A percentile compares a stretch with the other conserved stretches of the same genome.
Evolutionary conservation across 2,797 vertebrate species (phyloP).

Genomic region (Propithecus deckenii): DNA sequence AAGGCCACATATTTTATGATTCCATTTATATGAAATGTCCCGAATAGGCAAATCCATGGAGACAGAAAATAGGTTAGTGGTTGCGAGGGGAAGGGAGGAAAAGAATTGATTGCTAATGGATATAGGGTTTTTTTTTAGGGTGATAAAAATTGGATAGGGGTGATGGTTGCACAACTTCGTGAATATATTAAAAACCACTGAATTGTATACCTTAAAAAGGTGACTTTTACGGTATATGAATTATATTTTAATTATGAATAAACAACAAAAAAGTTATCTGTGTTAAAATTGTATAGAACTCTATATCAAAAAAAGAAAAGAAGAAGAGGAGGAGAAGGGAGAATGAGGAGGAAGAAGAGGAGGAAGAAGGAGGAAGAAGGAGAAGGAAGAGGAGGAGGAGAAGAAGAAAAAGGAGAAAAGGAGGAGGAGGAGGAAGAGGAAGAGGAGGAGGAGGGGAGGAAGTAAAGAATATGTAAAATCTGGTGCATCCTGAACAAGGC

Average conservation of each 20-base stretch:
- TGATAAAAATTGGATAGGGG: neutral
- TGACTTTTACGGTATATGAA: neutral
- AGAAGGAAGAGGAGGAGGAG: neutral
- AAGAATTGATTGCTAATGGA: neutral
- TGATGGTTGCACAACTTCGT: neutral
- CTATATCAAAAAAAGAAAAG: too few relatives aligned
- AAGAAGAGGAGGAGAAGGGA: too few relatives aligned
- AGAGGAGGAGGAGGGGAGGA: neutral
- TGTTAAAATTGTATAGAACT: neutral
- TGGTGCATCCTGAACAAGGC: neutral
- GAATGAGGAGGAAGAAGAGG: neutral
- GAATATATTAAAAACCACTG: neutral
- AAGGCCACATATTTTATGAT: neutral
- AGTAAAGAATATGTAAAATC: neutral
- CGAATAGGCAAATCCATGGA: neutral
- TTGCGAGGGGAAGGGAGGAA: neutral
- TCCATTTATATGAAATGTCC: neutral
- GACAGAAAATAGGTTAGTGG: neutral
- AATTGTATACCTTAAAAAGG: neutral
- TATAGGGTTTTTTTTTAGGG: neutral
- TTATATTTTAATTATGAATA: neutral
- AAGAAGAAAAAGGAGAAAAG: neutral
- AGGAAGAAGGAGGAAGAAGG: neutral
- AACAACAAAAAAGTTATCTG: neutral
- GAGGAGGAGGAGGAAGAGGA: neutral